These are phyloP conservation scores for Aphelenchoides fujianensis DNA, from an alignment of 1,140 invertebrate species.

Conservation along the genomic window DNA sequence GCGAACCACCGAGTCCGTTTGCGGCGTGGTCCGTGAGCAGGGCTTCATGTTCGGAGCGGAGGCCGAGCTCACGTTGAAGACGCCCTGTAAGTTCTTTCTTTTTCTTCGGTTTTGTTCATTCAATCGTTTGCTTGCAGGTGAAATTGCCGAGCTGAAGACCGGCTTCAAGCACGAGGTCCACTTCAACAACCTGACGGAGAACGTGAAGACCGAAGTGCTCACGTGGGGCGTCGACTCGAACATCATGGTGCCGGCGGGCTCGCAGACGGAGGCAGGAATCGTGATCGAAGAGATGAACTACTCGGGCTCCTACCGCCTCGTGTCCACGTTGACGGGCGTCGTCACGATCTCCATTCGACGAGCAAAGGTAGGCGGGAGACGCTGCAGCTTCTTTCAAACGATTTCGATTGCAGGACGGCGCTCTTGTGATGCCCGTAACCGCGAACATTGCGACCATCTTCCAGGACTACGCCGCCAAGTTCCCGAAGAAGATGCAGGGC, in stretches of 20 bases:
- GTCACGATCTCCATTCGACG: conserved; percentile 63
- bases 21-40: conserved; percentile 63
- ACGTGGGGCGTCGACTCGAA: conserved; percentile 66
- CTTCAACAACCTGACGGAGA: conserved; percentile 64
- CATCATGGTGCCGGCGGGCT: conserved; percentile 63
- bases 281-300: conserved; percentile 65
- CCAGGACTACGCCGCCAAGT: conserved; percentile 24
- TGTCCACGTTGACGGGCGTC: conserved; percentile 62
- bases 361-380: too few relatives aligned
- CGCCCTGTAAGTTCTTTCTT: conserved; percentile 63
- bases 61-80: conserved; percentile 64
- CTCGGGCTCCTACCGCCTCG: conserved; percentile 63
- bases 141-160: conserved; percentile 65
- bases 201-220: conserved; percentile 63
- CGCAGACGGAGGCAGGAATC: conserved; percentile 63
- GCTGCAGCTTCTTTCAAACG: too few relatives aligned
- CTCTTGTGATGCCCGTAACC: conserved; percentile 54
- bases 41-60: conserved; percentile 65
- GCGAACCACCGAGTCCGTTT: conserved; percentile 63
- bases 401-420: conserved; percentile 56
- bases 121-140: conserved; percentile 52
- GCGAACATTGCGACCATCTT: conserved; percentile 51
- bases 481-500: conserved; percentile 37
- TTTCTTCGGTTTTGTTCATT: not conserved
- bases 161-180: conserved; percentile 66